Percentiles rank a stretch among this genome's conserved stretches.
phyloP scores from a whole-genome alignment of 2,113 vertebrate genomes.

The Hippocampus abdominalis region DNA sequence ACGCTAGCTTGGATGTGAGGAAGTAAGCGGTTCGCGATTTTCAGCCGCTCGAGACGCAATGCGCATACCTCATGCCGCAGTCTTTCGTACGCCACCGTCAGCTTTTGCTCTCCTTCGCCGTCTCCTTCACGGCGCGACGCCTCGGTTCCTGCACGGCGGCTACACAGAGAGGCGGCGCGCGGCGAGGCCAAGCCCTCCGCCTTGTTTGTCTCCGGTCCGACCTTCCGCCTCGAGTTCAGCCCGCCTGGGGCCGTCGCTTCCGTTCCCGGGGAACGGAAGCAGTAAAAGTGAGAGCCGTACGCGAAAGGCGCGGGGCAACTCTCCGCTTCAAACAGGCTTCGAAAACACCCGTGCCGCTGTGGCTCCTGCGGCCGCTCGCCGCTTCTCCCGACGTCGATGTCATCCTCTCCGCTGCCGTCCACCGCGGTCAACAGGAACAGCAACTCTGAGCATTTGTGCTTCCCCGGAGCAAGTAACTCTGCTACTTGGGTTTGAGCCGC shows the following conservation, averaged over 20 bases:
- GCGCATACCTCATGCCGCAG: constrained; percentile 76
- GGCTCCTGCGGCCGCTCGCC: too few relatives aligned
- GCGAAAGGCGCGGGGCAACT: constrained; percentile 68
- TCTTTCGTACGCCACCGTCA: constrained; percentile 78
- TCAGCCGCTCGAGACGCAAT: not conserved
- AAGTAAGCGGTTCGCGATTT: too few relatives aligned
- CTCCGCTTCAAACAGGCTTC: constrained; percentile 77
- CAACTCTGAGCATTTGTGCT: constrained; percentile 37
- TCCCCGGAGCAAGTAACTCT: constrained; percentile 34
- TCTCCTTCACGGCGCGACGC: constrained; percentile 23
- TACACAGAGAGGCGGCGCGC: constrained; percentile 30
- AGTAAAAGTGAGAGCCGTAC: constrained; percentile 64
- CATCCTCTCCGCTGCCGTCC: constrained; percentile 72
- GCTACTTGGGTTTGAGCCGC: constrained; percentile 25
- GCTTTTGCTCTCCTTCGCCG: constrained; percentile 72
- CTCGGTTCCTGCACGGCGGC: constrained; percentile 9
- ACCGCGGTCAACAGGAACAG: constrained; percentile 68
- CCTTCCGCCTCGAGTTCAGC: constrained; percentile 35
- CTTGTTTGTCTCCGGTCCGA: constrained; percentile 33
- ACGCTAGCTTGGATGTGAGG: too few relatives aligned
- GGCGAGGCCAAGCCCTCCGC: constrained; percentile 7
- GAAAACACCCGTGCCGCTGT: constrained; percentile 68
- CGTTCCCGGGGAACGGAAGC: constrained; percentile 65
- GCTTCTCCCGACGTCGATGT: constrained; percentile 54
- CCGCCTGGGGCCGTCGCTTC: constrained; percentile 9